Base-by-base conservation (phyloP, 1,140 invertebrate genomes). In the Eriosoma lanigerum region DNA sequence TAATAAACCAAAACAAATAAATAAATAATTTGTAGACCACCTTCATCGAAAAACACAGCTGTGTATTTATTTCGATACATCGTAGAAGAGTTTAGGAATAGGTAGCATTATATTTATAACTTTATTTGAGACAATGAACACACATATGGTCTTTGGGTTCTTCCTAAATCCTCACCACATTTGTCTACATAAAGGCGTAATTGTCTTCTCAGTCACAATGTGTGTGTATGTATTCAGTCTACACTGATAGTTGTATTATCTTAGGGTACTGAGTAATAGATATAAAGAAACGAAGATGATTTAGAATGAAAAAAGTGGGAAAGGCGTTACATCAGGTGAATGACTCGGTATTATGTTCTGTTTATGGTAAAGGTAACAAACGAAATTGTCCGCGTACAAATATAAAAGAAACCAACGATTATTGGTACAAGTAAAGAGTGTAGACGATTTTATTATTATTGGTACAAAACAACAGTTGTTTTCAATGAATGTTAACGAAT, bases 361-460 rank as follows among this genome's bases (percentile, higher is more conserved):
- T 72, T 72, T 72, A 72, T 68, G 44, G 66, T 68, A 52, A 50
- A 72, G 46, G 17, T 72, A 72, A 72, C 48, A 48, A n/a, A 48
- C 44, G 21, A 24, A 50, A 72, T 72, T 24, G 46, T 52, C 26
- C 26, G 15, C 17, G 24, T 72, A 10, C 9, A 38, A 76, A 56
- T 76, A 76, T 56, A 76, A 56, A 24, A 58, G 72, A 58, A 58
- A 44, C 72, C 52, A 24, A 76, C 52, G 72, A 76, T 76, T 76
- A 38, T n/a, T n/a, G n/a, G n/a, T 76, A 48, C 72, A 15, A 56
- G 70, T 73, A 38, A 73, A 73, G 46, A 73, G 48, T 73, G 26
- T 21, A 73, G 70, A 73, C 48, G 48, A 32, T 73, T 46, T 54
- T 72, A 76, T 76, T 76, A 44, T 72, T 38, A 58, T 21, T 44